phyloP scores from a whole-genome alignment of 2,113 vertebrate genomes.

The Microtus montanus region DNA sequence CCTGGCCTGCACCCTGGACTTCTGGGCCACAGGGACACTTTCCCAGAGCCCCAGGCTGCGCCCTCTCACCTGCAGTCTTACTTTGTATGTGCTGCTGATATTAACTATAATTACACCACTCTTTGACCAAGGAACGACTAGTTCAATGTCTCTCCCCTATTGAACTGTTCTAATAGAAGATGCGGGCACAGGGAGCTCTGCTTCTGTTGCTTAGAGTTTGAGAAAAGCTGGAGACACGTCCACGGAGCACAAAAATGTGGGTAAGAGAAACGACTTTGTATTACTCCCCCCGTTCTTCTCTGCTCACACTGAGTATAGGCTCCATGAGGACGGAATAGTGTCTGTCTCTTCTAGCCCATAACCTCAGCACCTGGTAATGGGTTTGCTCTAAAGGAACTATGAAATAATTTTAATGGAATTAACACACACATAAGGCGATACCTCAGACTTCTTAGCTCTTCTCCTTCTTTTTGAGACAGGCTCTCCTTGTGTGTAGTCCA shows the following conservation, averaged over 20 bases:
- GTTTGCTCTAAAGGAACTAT: background rate
- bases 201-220: background rate
- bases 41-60: background rate
- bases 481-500: background rate
- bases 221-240: background rate
- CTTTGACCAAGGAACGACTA: constrained; percentile 7
- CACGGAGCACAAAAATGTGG: background rate
- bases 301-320: background rate
- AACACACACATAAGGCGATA: constrained; percentile 19
- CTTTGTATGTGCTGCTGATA: background rate
- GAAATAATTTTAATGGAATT: constrained; percentile 39
- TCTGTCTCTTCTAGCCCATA: background rate
- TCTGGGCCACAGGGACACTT: background rate
- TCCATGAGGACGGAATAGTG: background rate
- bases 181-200: background rate
- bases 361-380: background rate
- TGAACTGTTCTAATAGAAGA: background rate
- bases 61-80: background rate
- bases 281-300: background rate
- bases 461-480: background rate
- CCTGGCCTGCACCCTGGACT: background rate
- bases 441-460: background rate
- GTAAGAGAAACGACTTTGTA: background rate
- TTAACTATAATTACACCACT: constrained; percentile 24
- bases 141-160: constrained; percentile 32